A percentile compares a stretch with the other conserved stretches of the same genome.
phyloP scores from a whole-genome alignment of 1,140 invertebrate genomes.

The Wasmannia auropunctata region DNA sequence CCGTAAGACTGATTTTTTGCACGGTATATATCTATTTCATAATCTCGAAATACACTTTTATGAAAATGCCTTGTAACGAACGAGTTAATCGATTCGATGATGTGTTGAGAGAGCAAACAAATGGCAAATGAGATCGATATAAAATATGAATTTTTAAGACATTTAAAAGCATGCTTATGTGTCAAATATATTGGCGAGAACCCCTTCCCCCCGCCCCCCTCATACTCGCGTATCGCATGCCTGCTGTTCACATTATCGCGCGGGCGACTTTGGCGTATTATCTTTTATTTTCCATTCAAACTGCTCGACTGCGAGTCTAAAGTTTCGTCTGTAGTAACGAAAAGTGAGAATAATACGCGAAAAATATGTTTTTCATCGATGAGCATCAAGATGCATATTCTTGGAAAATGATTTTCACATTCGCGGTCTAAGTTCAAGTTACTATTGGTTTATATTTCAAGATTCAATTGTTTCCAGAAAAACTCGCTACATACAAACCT shows the following conservation, averaged over 20 bases:
- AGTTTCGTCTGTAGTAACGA: neutral
- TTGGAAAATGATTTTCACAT: neutral
- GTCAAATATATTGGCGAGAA: neutral
- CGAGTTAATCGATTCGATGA: neutral
- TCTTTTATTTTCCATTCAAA: slow-evolving; percentile 20
- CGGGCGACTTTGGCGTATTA: neutral
- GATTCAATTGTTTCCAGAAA: neutral
- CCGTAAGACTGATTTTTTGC: neutral
- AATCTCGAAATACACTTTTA: neutral
- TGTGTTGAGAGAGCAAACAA: neutral
- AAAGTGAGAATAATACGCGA: neutral
- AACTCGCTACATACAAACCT: neutral
- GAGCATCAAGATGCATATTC: neutral
- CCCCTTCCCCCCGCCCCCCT: no score
- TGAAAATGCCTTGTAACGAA: slow-evolving; percentile 1
- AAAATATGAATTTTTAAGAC: neutral
- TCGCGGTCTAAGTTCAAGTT: no score
- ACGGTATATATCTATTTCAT: neutral
- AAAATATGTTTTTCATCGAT: neutral
- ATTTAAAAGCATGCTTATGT: neutral
- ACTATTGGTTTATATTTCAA: no score
- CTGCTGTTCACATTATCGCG: neutral
- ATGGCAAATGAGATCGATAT: neutral
- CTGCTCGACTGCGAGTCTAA: neutral
- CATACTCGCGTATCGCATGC: neutral